Conservation (phyloP, 2,797 vertebrate genomes). For the Atherinosoma microstoma region DNA sequence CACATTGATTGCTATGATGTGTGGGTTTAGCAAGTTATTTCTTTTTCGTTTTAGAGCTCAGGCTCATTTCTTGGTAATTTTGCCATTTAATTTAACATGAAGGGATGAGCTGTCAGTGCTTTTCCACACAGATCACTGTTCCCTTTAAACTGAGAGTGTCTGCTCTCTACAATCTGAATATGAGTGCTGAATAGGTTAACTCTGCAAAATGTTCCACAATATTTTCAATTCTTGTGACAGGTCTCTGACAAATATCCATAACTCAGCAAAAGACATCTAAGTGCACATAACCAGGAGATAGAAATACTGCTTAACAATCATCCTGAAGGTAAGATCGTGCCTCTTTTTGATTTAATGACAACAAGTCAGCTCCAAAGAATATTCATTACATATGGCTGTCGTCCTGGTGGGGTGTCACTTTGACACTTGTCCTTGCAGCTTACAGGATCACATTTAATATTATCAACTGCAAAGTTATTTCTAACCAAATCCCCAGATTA, state of each 20-base stretch:
- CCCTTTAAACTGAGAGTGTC: neutral
- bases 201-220: neutral
- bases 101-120: neutral
- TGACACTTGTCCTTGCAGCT: neutral
- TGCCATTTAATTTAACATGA: neutral
- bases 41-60: neutral
- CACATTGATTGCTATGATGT: neutral
- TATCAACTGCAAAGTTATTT: conserved; percentile 20
- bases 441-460: conserved; percentile 27
- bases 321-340: neutral
- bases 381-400: neutral
- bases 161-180: neutral
- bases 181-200: neutral
- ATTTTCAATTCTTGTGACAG: neutral
- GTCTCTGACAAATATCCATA: neutral
- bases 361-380: neutral
- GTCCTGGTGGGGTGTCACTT: conserved; percentile 3
- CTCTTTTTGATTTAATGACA: neutral
- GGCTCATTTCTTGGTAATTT: neutral
- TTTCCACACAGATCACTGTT: neutral
- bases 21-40: neutral
- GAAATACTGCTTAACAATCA: neutral
- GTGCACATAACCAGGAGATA: neutral
- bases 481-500: conserved; percentile 27
- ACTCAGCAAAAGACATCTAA: neutral